Base-by-base conservation (phyloP, 2,113 vertebrate genomes). In the Thamnaconus septentrionalis region DNA sequence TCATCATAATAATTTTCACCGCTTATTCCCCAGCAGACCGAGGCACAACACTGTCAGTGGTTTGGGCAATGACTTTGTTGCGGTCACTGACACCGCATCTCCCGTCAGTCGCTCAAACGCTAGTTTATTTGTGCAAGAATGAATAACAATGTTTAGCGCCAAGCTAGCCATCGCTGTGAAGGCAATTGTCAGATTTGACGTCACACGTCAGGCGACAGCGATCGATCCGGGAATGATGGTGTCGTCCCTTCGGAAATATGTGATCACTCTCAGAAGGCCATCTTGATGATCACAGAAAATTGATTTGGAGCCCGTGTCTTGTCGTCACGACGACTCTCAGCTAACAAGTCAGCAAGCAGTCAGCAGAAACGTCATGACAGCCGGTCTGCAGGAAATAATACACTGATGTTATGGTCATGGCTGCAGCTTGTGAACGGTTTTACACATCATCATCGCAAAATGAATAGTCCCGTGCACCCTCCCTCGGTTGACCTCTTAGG, bases 261-360 rank as follows among this genome's bases (percentile, higher is more conserved):
- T 53, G 18, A 52, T 69, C 58, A 59, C 8, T 74, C 45, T 61
- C 58, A 59, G 62, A 61, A 62, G 44, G 68, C 51, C 61, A 64
- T 69, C 56, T 75, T 62, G 53, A 47, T 31, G 12, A 59, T 55
- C 5, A 7, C 7, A 11, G 40, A 10, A 64, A 3, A 46, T 11
- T 42, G 41, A 12, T n/a, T 4, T 42, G 56, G 8, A 56, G n/a
- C 10, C 11, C 9, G 10, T 31, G 44, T 49, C 43, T 50, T 3
- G 8, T 53, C 5, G 43, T 31, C 49, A 40, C 18, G 40, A 56
- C 41, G 41, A 18, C 31, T 5, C 50, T 41, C 4, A 50, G n/a
- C 10, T 50, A 50, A 11, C 10, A 50, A 31, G 18, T 31, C 18
- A 31, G 18, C 18, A 50, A 11, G 5, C 10, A 31, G 18, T 31